Conservation (phyloP, 2,888 invertebrate species). For the Cryptophagus acutangulus region DNA sequence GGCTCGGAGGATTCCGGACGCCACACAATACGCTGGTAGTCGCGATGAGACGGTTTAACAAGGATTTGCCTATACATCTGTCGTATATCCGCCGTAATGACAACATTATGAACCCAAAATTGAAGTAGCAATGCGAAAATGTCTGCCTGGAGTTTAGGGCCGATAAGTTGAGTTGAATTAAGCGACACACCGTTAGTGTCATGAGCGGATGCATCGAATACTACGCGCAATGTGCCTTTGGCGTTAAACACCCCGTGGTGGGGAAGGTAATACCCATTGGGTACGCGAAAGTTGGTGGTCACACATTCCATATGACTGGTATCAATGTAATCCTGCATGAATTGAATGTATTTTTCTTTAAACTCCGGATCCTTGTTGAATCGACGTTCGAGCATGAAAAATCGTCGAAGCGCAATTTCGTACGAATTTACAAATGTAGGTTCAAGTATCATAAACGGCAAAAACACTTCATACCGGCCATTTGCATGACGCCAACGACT, state of each 20-base stretch:
- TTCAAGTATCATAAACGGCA: too few species aligned
- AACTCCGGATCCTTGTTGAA: too few species aligned
- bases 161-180: conserved; percentile 15
- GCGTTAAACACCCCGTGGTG: conserved; percentile 26
- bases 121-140: conserved; percentile 3
- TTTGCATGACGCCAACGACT: too few species aligned
- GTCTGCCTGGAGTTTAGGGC: conserved; percentile 4
- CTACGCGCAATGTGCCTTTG: conserved; percentile 19
- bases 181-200: conserved; percentile 14
- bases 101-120: conserved; percentile 6
- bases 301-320: conserved; percentile 15
- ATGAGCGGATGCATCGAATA: conserved; percentile 24
- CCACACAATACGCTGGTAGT: conserved; percentile 16
- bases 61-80: conserved; percentile 15
- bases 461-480: too few species aligned
- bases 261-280: conserved; percentile 22
- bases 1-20: conserved; percentile 3
- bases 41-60: conserved; percentile 9
- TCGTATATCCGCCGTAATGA: conserved; percentile 14
- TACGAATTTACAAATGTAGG: too few species aligned
- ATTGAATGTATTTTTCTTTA: too few species aligned
- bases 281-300: background rate
- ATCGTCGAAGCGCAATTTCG: too few species aligned
- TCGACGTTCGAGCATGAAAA: too few species aligned
- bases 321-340: conserved; percentile 18